Evolutionary conservation across 2,113 vertebrate genomes (phyloP).

Genomic region (Sakesphorus luctuosus): DNA sequence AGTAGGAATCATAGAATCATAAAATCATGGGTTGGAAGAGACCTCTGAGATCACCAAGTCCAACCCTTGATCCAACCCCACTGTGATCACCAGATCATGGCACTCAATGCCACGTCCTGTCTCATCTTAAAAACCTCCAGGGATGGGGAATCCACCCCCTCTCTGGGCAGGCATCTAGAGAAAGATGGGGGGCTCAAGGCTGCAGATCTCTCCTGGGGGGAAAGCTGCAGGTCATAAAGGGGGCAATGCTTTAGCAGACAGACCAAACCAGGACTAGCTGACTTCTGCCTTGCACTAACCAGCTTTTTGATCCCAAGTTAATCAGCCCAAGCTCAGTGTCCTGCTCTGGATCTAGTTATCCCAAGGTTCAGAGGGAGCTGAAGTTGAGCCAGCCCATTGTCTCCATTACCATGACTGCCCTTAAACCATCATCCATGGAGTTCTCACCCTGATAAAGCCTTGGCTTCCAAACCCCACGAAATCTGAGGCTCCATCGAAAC

Average conservation of each 20-base stretch:
- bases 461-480: neutral
- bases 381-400: neutral
- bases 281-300: neutral
- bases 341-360: neutral
- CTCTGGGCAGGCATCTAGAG: neutral
- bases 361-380: neutral
- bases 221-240: neutral
- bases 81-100: too few relatives aligned
- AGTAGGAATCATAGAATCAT: neutral
- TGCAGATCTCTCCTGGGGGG: neutral
- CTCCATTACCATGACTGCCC: neutral
- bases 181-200: neutral
- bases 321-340: neutral
- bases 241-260: neutral
- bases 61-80: too few relatives aligned
- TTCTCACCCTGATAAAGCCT: neutral
- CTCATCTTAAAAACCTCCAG: too few relatives aligned
- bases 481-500: constrained; percentile 19
- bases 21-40: too few relatives aligned
- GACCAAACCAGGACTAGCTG: neutral
- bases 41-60: too few relatives aligned
- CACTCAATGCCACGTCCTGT: too few relatives aligned
- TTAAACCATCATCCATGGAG: neutral
- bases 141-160: too few relatives aligned
- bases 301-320: neutral